phyloP scores from a whole-genome alignment of 2,797 vertebrate species.

The Podarcis lilfordi region DNA sequence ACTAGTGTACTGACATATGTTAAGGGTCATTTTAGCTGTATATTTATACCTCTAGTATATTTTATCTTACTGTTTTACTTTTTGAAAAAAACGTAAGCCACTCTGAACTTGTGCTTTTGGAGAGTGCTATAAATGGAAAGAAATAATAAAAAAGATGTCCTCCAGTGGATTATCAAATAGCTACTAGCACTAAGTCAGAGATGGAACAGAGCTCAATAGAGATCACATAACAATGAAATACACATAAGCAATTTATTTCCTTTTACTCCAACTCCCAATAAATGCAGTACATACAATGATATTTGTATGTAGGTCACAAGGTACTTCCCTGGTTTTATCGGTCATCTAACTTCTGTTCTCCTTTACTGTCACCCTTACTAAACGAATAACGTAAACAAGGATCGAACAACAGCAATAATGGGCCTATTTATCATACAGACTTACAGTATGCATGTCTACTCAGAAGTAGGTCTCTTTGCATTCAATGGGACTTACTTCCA shows the following conservation, averaged over 20 bases:
- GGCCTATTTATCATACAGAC: neutral
- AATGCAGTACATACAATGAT: neutral
- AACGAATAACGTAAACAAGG: neutral
- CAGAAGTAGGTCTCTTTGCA: too few relatives aligned
- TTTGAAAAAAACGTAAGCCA: neutral
- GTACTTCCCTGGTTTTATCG: neutral
- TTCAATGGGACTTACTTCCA: too few relatives aligned
- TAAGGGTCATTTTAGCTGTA: neutral
- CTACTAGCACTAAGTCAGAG: neutral
- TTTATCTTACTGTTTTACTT: neutral
- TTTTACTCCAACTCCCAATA: neutral
- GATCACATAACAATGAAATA: neutral
- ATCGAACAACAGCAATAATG: neutral
- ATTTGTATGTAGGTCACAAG: neutral
- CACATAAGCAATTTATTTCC: neutral
- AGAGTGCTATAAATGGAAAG: neutral
- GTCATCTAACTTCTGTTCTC: neutral
- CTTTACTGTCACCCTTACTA: neutral
- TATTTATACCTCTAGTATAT: neutral
- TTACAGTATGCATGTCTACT: too few relatives aligned
- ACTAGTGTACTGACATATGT: slow-evolving; percentile 34
- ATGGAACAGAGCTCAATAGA: neutral
- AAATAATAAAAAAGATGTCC: neutral
- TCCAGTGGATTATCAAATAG: neutral
- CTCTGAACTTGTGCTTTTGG: neutral